phyloP scores from a whole-genome alignment of 2,888 invertebrate species.

The Orthosia cruda region DNA sequence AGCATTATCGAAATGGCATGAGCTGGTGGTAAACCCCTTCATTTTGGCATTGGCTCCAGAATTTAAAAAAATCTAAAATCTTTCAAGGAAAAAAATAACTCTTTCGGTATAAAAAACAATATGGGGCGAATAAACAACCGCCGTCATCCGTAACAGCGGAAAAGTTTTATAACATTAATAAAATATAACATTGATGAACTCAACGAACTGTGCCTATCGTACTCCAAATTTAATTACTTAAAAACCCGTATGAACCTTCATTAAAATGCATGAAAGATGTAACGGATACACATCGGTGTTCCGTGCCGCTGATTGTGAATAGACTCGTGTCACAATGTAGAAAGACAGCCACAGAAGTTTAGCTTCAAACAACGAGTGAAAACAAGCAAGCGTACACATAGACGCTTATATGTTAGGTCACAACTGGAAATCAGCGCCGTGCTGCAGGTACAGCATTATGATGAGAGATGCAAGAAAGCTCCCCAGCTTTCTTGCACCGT shows the following conservation, averaged over 20 bases:
- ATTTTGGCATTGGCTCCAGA: no score
- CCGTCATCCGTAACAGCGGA: neutral
- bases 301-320: conserved; percentile 43
- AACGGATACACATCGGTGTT: conserved; percentile 50
- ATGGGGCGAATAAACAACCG: neutral
- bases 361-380: neutral
- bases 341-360: neutral
- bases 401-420: neutral
- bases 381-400: neutral
- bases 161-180: neutral
- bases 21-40: no score
- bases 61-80: no score
- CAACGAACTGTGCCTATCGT: neutral
- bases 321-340: conserved; percentile 69
- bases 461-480: no score
- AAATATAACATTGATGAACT: conserved; percentile 9
- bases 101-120: no score
- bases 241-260: conserved; percentile 33
- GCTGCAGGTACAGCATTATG: no score
- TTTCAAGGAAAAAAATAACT: no score
- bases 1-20: no score
- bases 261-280: conserved; percentile 57
- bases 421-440: neutral
- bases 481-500: no score
- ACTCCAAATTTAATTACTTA: conserved; percentile 33